Base-by-base conservation (phyloP, 2,113 vertebrate species). In the Burhinus bistriatus region DNA sequence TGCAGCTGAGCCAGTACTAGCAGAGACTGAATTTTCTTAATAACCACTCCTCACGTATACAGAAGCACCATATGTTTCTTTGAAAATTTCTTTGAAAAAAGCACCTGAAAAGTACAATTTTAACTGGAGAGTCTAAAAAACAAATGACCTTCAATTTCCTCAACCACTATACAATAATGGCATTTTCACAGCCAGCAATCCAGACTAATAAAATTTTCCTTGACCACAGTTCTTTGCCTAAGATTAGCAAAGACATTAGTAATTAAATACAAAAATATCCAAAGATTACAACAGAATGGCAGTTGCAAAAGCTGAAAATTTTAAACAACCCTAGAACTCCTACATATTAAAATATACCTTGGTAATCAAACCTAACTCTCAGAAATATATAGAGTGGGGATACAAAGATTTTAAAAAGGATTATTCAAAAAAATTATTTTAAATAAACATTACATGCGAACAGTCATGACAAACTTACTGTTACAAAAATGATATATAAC, bases 11-110 rank as follows among this genome's bases (percentile, higher is more conserved):
- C 30, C 66, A 76, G 19, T 55, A 57, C 36, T 20, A 91, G 80
- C 58, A 76, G 72, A 57, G 29, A 75, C 11, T 9, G 21, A 79
- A 40, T 12, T 40, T 77, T 44, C 78, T 59, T 32, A 51, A 38
- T 9, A 73, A 32, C 20, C 38, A n/a, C 8, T 78, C 20, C 36
- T 40, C 51, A 65, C 0, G 0, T 40, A 54, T 3, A 18, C 0
- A 75, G n/a, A 73, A 17, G 12, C 51, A 86, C 29, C 65, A 12
- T 8, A 20, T 1, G 2, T 44, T 87, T 38, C 84, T 55, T 77
- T 30, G 52, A 79, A 88, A 69, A 83, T 12, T 11, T 52, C 14
- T 77, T 73, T 75, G 16, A 42, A 82, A 66, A 40, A 93, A 40
- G 27, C 34, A 92, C 14, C 45, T 26, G 55, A 64, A 29, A 81